These are phyloP conservation scores for Cataglyphis rosenhaueri DNA, from an alignment of 2,888 invertebrate species.

Conservation along the genomic window DNA sequence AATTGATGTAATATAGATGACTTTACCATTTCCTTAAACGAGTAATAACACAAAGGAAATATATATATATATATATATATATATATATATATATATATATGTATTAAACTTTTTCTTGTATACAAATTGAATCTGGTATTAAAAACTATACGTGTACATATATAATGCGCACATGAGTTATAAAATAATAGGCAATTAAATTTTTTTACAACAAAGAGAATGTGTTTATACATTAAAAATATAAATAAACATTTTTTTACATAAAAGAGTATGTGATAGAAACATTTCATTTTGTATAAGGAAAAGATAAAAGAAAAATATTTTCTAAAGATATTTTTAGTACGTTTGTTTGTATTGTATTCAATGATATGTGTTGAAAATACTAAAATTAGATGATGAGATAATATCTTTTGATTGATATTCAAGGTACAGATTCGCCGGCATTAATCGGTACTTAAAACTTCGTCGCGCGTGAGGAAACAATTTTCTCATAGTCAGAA, in stretches of 20 bases:
- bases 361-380: neutral
- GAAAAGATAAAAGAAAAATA: neutral
- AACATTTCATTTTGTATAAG: neutral
- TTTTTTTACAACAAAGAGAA: neutral
- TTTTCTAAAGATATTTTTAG: neutral
- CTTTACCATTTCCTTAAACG: constrained; percentile 20
- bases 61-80: neutral
- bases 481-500: constrained; percentile 26
- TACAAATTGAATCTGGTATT: too few relatives aligned
- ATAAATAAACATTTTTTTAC: constrained; percentile 1
- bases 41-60: neutral
- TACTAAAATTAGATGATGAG: neutral
- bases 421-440: constrained; percentile 15
- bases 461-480: neutral
- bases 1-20: constrained; percentile 40
- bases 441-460: constrained; percentile 38
- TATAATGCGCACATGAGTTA: constrained; percentile 9
- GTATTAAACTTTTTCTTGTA: too few relatives aligned
- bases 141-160: neutral
- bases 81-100: neutral
- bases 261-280: neutral
- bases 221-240: neutral
- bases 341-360: neutral
- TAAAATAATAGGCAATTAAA: neutral
- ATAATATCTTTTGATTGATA: constrained; percentile 36